Evolutionary conservation across 2,113 vertebrate genomes (phyloP).

Genomic region (Hippocampus comes): DNA sequence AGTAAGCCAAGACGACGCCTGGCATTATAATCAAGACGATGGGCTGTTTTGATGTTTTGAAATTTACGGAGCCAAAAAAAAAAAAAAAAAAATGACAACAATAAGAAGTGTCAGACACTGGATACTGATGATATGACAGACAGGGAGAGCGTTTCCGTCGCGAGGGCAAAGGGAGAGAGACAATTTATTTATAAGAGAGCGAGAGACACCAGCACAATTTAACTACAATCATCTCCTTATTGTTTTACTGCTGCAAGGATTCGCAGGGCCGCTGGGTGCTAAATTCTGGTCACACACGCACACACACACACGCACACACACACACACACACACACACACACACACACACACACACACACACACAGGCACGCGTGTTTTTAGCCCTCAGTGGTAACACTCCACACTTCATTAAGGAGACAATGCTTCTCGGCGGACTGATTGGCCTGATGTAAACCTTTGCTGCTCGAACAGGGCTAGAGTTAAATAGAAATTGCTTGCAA

Average conservation of each 20-base stretch:
- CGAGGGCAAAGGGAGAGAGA: constrained; percentile 24
- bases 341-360: neutral
- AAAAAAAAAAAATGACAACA: neutral
- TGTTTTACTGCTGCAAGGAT: constrained; percentile 65
- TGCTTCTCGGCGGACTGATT: constrained; percentile 49
- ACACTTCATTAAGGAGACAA: constrained; percentile 67
- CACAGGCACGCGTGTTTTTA: too few species aligned
- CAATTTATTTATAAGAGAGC: constrained; percentile 33
- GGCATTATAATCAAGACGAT: constrained; percentile 19
- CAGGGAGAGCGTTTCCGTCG: constrained; percentile 22
- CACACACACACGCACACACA: constrained; percentile 47
- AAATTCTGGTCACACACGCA: constrained; percentile 58
- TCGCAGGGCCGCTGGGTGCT: constrained; percentile 39
- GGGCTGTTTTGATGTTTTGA: constrained; percentile 30
- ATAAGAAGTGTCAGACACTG: constrained; percentile 24
- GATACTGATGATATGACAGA: constrained; percentile 37
- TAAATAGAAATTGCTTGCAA: constrained; percentile 21
- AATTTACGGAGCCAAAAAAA: constrained; percentile 29
- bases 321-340: constrained; percentile 50
- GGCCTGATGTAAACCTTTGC: constrained; percentile 27
- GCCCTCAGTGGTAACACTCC: constrained; percentile 46
- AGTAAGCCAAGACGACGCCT: constrained; percentile 1
- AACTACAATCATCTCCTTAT: constrained; percentile 62
- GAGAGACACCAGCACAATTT: constrained; percentile 52
- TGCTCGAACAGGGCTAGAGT: constrained; percentile 6